phyloP scores from a whole-genome alignment of 2,113 vertebrate species.

The Riparia riparia region DNA sequence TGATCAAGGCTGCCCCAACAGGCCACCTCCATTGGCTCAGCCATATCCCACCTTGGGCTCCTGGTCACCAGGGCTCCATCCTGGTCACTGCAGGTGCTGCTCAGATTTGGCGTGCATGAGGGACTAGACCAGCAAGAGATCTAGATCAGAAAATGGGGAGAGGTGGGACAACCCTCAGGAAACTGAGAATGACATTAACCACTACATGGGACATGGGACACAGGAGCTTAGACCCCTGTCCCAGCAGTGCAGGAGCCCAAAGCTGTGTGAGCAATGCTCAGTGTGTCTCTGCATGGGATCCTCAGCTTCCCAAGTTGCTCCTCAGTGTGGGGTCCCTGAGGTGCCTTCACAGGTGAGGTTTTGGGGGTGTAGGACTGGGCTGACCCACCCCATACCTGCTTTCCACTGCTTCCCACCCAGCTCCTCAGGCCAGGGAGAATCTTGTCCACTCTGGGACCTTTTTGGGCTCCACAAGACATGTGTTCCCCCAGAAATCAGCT shows the following conservation, averaged over 20 bases:
- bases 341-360: background rate
- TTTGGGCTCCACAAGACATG: background rate
- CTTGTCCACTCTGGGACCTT: background rate
- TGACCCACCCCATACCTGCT: background rate
- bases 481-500: background rate
- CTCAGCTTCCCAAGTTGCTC: accelerated
- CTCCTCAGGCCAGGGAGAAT: background rate
- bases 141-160: background rate
- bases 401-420: background rate
- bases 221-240: background rate
- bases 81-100: background rate
- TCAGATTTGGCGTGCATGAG: background rate
- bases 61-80: background rate
- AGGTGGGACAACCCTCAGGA: background rate
- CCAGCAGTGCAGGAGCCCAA: background rate
- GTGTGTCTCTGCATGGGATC: background rate
- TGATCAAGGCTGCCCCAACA: background rate
- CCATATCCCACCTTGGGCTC: background rate
- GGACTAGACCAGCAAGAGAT: background rate
- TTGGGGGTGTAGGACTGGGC: background rate
- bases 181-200: background rate
- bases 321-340: background rate
- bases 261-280: background rate
- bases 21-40: background rate
- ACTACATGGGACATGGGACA: background rate